Evolutionary conservation across 35 echinoderm and acorn worm genomes (phyloP), one percentile per base, ranked within the genome.

Genomic region (Lytechinus variegatus): DNA sequence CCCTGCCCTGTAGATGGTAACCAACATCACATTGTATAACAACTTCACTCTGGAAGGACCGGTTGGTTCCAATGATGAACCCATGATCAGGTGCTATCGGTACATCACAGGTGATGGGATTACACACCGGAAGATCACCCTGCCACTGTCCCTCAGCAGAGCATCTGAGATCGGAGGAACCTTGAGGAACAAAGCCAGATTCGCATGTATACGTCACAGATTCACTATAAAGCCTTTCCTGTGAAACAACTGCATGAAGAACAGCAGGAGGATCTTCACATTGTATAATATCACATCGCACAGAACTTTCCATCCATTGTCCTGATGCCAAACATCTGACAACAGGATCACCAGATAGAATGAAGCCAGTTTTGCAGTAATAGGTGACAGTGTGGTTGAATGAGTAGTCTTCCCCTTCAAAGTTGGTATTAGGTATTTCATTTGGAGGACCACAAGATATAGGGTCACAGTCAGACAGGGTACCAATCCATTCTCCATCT

Each of bases 391-490:
- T 95, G 66, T 72, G 79, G 12, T 94, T 90, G 91, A 54, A 97
- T 54, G 72, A 53, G 87, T 60, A 86, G 27, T 93, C 87, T 27
- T 21, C 44, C 56, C 87, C 95, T 14, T 86, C n/a, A 10, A 51
- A 55, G 55, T 27, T 53, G 55, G 91, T 94, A 87, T 96, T 94
- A 33, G 27, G 24, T 86, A 98, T 95, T 10, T 8, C 14, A 7
- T 86, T 28, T 27, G 97, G 97, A 19, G 27, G 61, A 44, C 95
- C 96, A 96, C 98, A 99, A 9, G 95, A 86, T 51, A 97, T 95
- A 91, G 96, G 86, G 9, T 92, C 52, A 92, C 98, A 99, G 9
- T 21, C 71, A 12, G 98, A 96, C 89, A 66, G 11, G 4, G 72
- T 11, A 52, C 87, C 79, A 94, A 87, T 96, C 98, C 98, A 99